Evolutionary conservation across 2,888 invertebrate species (phyloP).

Genomic region (Mimachlamys varia): DNA sequence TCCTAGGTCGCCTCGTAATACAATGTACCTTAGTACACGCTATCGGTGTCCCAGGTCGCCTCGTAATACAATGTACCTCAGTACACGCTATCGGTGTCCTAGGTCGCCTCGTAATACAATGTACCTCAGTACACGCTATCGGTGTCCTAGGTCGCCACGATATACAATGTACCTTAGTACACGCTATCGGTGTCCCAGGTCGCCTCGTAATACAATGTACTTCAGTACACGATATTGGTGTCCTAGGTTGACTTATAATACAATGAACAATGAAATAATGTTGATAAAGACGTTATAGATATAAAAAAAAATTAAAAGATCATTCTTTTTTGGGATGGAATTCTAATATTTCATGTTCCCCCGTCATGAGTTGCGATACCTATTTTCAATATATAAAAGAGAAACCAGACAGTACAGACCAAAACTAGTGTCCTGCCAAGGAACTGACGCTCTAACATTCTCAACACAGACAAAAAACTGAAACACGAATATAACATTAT

Average conservation of each 20-base stretch:
- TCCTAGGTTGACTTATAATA: too few relatives aligned
- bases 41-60: neutral
- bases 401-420: too few relatives aligned
- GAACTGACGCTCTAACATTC: neutral
- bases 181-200: neutral
- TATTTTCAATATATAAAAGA: too few relatives aligned
- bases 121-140: neutral
- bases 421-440: neutral
- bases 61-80: neutral
- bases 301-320: too few relatives aligned
- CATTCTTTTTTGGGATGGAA: too few relatives aligned
- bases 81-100: neutral
- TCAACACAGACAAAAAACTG: neutral
- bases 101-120: neutral
- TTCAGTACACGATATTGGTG: neutral
- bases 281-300: too few relatives aligned
- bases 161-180: neutral
- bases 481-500: neutral
- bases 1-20: neutral
- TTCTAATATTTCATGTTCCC: too few relatives aligned
- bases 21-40: neutral
- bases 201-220: neutral
- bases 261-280: too few relatives aligned
- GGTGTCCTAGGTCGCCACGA: neutral
- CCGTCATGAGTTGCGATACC: too few relatives aligned